Conservation (phyloP, 1,140 invertebrate genomes). For the Panulirus ornatus region DNA sequence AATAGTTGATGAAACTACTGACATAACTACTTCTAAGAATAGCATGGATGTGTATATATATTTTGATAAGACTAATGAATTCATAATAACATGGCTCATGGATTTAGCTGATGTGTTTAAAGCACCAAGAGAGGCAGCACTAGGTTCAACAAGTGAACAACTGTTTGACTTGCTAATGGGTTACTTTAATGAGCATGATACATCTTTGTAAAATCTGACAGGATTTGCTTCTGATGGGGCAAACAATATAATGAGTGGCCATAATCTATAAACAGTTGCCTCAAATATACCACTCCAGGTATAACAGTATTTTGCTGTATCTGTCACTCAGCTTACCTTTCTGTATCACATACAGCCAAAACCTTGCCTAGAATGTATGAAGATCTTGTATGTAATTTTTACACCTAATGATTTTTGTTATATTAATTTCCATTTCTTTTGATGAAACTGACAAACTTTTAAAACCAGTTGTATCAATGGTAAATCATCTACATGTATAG, state of each 20-base stretch:
- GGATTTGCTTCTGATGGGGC: conserved; percentile 16
- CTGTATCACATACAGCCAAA: neutral
- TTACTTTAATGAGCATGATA: conserved; percentile 7
- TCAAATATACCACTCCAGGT: neutral
- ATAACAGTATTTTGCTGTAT: conserved; percentile 5
- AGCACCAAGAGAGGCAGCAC: neutral
- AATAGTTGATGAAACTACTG: conserved; percentile 42
- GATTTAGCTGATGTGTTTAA: neutral
- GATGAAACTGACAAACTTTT: too few relatives aligned
- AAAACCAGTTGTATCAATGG: too few relatives aligned
- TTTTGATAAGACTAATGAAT: neutral
- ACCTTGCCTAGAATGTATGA: conserved; percentile 20
- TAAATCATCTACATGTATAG: too few relatives aligned
- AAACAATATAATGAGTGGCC: conserved; percentile 14
- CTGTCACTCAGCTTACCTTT: conserved; percentile 1
- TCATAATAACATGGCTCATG: neutral
- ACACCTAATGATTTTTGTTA: too few relatives aligned
- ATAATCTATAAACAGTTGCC: conserved; percentile 3
- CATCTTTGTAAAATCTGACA: neutral
- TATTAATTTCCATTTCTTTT: too few relatives aligned
- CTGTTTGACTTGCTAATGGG: neutral
- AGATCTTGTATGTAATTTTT: neutral
- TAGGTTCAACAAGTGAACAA: conserved; percentile 8
- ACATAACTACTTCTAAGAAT: conserved; percentile 4
- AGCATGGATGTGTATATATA: neutral